Evolutionary conservation across 2,888 invertebrate species (phyloP).

Genomic region (Drosophila eohydei): DNA sequence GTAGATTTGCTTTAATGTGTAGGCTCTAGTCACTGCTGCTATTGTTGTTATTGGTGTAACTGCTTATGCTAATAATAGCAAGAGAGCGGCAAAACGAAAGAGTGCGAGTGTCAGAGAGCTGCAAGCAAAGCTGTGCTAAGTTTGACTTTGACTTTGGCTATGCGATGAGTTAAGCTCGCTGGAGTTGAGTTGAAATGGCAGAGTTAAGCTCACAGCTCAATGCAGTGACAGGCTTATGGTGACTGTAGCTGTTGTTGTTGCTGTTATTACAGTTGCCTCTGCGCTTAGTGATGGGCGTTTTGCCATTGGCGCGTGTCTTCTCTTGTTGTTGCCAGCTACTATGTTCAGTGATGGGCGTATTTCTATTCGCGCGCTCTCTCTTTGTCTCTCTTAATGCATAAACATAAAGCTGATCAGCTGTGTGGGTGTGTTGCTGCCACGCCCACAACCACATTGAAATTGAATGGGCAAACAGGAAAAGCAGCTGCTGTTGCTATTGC

Average conservation of each 20-base stretch:
- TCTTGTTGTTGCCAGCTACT: neutral
- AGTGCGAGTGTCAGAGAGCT: conserved; percentile 2
- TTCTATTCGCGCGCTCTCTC: neutral
- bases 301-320: neutral
- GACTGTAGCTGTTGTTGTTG: conserved; percentile 5
- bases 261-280: conserved; percentile 1
- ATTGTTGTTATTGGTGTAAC: conserved; percentile 20
- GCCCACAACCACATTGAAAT: conserved; percentile 41
- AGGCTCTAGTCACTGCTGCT: conserved; percentile 10
- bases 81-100: neutral
- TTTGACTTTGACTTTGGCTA: conserved; percentile 48
- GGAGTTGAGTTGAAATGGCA: conserved; percentile 54
- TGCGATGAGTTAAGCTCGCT: conserved; percentile 43
- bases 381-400: neutral
- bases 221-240: conserved; percentile 47
- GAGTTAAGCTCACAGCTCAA: conserved; percentile 58
- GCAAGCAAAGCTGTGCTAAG: conserved; percentile 30
- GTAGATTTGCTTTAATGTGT: conserved; percentile 71
- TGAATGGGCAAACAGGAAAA: conserved; percentile 44
- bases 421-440: conserved; percentile 35
- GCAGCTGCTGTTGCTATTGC: conserved; percentile 33
- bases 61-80: conserved; percentile 42
- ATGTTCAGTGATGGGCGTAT: conserved; percentile 8
- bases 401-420: conserved; percentile 39
- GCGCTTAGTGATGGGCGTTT: neutral